Evolutionary conservation across 2,888 invertebrate genomes (phyloP).

Genomic region (Junonia oenone): DNA sequence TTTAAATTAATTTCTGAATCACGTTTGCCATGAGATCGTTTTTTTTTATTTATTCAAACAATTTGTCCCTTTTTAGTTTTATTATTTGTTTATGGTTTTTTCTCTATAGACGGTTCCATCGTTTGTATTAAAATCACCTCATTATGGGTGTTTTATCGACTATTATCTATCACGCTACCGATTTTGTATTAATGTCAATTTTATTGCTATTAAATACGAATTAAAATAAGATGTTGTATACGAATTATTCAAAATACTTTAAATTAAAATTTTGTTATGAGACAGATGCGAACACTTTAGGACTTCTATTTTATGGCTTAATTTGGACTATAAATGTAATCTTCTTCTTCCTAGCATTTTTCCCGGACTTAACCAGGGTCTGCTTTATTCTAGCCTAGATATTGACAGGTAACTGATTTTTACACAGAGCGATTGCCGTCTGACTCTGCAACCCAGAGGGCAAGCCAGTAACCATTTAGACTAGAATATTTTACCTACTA

Average conservation of each 20-base stretch:
- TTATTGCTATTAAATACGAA: neutral
- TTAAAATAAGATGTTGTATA: neutral
- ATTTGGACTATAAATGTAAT: no score
- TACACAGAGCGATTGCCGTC: no score
- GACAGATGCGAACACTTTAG: no score
- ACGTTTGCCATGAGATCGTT: conserved; percentile 29
- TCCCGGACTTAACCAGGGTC: no score
- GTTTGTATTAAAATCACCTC: conserved; percentile 11
- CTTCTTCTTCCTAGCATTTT: no score
- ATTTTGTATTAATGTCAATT: conserved; percentile 2
- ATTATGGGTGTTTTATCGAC: conserved; percentile 12
- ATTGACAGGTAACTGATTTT: no score
- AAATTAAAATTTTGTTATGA: neutral
- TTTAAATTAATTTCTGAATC: conserved; percentile 43
- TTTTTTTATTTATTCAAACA: conserved; percentile 32
- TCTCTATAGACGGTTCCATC: neutral
- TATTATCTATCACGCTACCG: conserved; percentile 5
- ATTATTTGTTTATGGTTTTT: conserved; percentile 38
- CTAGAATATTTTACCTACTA: no score
- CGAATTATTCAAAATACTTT: neutral
- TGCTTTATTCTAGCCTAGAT: no score
- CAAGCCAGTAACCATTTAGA: no score
- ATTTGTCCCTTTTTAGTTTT: conserved; percentile 38
- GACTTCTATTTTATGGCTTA: no score
- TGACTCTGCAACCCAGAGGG: no score